Evolutionary conservation across 2,888 invertebrate genomes (phyloP), one percentile per base, ranked within the genome.

Genomic region (Drosophila rellima): DNA sequence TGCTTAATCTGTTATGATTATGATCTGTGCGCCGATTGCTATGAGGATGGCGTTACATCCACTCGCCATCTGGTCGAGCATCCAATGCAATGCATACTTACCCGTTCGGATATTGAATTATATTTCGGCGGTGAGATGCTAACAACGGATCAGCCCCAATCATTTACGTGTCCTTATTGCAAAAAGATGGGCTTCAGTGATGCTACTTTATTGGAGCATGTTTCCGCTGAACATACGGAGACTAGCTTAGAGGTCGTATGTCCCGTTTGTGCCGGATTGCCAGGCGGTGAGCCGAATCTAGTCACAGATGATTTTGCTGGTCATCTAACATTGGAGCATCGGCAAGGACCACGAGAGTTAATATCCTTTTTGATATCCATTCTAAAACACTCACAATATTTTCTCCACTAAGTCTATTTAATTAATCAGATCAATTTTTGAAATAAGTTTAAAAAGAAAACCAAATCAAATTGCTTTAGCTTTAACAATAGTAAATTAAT

Each of bases 1-100:
- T 99, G 99, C 94, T 95, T 99, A 93, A 96, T 98, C 91, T 99
- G 99, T 94, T 98, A 98, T 93, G 99, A 99, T 94, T 99, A 98
- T 94, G 99, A 99, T 94, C 95, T 99, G 91, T 99, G 99, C 94
- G 97, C 98, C 90, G 95, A 96, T 90, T 99, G 99, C 93, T 98
- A 97, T 93, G 98, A 99, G 93, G 96, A 96, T 89, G 97, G 97
- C 90, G 97, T 97, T 79, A 97, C 96, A 76, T 97, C 97, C 88
- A 97, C 97, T 82, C 95, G 98, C 90, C 99, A 99, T 93, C 96
- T 97, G 84, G 96, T 96, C 89, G 98, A 98, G 93, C 99, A 99
- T 94, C 98, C 99, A 67, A 98, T 99, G 97, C 99, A 99, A 94
- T 99, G 99, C 93, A 98, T 99, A 91, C 95, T 99, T 91, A 98